phyloP scores from a whole-genome alignment of 2,888 invertebrate genomes.

The Lasioglossum vierecki region DNA sequence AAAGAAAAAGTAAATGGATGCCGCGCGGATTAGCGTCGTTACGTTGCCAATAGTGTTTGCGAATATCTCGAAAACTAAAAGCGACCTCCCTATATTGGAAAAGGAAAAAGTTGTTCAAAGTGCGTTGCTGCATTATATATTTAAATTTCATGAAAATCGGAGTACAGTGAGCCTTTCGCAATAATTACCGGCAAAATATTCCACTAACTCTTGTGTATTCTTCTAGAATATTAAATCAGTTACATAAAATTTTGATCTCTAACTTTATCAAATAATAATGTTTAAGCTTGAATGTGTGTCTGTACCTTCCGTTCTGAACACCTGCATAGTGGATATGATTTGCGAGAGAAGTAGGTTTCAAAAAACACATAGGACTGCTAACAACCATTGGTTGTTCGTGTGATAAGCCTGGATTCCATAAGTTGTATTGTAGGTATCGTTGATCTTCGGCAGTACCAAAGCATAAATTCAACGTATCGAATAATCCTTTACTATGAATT shows the following conservation, averaged over 20 bases:
- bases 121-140: too few species aligned
- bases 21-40: too few species aligned
- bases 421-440: conserved; percentile 50
- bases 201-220: background rate
- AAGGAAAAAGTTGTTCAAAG: too few species aligned
- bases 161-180: too few species aligned
- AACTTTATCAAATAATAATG: background rate
- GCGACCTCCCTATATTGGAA: too few species aligned
- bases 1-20: too few species aligned
- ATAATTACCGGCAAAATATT: too few species aligned
- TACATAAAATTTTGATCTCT: background rate
- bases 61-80: too few species aligned
- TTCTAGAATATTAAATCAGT: background rate
- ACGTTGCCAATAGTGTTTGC: too few species aligned
- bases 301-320: conserved; percentile 63
- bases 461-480: conserved; percentile 49
- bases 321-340: conserved; percentile 62
- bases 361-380: conserved; percentile 68
- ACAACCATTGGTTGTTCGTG: background rate
- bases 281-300: background rate
- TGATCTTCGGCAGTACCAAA: conserved; percentile 47
- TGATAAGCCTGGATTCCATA: conserved; percentile 32
- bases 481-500: conserved; percentile 9
- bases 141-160: background rate
- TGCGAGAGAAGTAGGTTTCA: conserved; percentile 67